phyloP scores from a whole-genome alignment of 2,797 vertebrate species.

The Molossus alvarezi region DNA sequence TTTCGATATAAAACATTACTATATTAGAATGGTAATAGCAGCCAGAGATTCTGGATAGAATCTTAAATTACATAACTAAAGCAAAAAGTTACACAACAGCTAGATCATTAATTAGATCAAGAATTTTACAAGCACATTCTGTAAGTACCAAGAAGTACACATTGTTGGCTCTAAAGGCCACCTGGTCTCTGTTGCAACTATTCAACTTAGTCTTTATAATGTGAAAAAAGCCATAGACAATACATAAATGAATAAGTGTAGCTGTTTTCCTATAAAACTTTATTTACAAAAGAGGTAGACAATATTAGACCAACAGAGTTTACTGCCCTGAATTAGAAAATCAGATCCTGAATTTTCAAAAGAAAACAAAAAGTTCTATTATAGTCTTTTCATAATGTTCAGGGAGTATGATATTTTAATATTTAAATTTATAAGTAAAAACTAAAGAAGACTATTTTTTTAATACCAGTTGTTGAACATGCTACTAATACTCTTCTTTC shows the following conservation, averaged over 20 bases:
- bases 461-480: background rate
- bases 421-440: conserved; percentile 56
- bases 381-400: background rate
- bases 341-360: conserved; percentile 30
- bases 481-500: conserved; percentile 1
- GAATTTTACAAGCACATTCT: conserved; percentile 10
- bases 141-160: background rate
- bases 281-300: conserved; percentile 45
- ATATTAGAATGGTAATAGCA: conserved; percentile 14
- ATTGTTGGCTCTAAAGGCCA: background rate
- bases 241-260: background rate
- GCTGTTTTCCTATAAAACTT: conserved; percentile 9
- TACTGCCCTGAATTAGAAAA: conserved; percentile 25
- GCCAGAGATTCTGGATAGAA: background rate
- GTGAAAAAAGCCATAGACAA: conserved; percentile 9
- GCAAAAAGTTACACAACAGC: conserved; percentile 19
- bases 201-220: background rate
- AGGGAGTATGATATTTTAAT: background rate
- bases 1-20: background rate
- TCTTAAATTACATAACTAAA: background rate
- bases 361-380: background rate
- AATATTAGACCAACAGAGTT: conserved; percentile 21
- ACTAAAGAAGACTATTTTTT: background rate
- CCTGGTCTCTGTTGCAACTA: background rate
- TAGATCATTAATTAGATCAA: conserved; percentile 3